phyloP scores from a whole-genome alignment of 2,797 vertebrate species.

The Eulemur coronatus region DNA sequence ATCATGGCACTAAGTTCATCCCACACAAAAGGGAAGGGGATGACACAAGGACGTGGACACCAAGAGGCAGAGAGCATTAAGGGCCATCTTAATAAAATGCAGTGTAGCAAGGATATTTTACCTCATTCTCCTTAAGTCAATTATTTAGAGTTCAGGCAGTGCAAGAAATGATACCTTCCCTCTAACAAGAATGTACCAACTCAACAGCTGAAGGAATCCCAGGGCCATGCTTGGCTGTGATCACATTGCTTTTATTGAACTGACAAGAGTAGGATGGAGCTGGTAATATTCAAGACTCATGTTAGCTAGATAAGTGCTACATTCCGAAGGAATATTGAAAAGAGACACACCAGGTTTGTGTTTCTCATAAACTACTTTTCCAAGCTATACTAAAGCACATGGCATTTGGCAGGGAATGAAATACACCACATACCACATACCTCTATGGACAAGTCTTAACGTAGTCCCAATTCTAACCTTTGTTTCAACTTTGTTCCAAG shows the following conservation, averaged over 20 bases:
- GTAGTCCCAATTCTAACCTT: not conserved
- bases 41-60: not conserved
- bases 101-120: not conserved
- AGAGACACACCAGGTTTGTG: not conserved
- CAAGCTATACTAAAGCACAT: not conserved
- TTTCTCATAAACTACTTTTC: not conserved
- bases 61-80: not conserved
- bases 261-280: not conserved
- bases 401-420: not conserved
- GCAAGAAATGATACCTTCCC: not conserved
- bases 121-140: not conserved
- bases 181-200: not conserved
- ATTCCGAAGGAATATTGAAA: not conserved
- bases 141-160: not conserved
- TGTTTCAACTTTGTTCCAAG: slow-evolving; percentile 25
- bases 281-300: not conserved
- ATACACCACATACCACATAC: not conserved
- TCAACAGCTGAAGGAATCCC: not conserved
- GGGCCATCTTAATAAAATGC: not conserved
- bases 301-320: not conserved
- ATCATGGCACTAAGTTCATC: not conserved
- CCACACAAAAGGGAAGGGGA: not conserved
- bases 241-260: not conserved
- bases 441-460: slow-evolving; percentile 34
- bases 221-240: not conserved